A percentile compares a stretch with the other conserved stretches of the same genome.
These are phyloP conservation scores for Hemitrygon akajei DNA, from an alignment of 2,797 vertebrate species.

Conservation along the genomic window DNA sequence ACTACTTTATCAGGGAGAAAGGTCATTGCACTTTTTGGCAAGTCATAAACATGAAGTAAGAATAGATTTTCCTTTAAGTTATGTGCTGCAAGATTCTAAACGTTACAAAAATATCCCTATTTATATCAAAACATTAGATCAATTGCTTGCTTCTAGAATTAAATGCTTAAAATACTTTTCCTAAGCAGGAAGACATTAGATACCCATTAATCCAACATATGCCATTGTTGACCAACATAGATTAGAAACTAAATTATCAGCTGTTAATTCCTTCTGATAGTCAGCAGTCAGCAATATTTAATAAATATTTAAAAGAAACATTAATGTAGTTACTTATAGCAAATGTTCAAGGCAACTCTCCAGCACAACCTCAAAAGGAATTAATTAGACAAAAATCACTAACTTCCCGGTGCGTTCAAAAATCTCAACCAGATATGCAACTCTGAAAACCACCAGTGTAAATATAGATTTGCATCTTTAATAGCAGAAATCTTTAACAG, in stretches of 20 bases:
- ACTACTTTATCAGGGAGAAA: too few species aligned
- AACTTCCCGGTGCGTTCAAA: neutral
- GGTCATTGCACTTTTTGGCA: too few species aligned
- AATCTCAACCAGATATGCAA: neutral
- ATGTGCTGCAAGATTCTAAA: too few species aligned
- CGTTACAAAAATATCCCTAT: too few species aligned
- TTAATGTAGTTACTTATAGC: neutral
- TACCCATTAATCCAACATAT: neutral
- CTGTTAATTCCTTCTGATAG: neutral
- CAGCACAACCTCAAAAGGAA: too few species aligned
- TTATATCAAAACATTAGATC: neutral
- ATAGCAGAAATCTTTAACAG: neutral
- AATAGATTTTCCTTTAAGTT: too few species aligned
- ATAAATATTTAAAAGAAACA: neutral
- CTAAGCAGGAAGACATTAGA: neutral
- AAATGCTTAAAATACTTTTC: neutral
- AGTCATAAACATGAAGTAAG: too few species aligned
- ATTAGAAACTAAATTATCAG: neutral
- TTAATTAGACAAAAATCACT: too few species aligned
- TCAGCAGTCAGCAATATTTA: neutral
- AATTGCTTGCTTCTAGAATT: neutral
- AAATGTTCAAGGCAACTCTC: too few species aligned
- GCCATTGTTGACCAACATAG: neutral
- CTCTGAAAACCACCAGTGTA: neutral
- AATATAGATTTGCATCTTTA: neutral